phyloP scores from a whole-genome alignment of 2,888 invertebrate species.

The Drosophila leonis region DNA sequence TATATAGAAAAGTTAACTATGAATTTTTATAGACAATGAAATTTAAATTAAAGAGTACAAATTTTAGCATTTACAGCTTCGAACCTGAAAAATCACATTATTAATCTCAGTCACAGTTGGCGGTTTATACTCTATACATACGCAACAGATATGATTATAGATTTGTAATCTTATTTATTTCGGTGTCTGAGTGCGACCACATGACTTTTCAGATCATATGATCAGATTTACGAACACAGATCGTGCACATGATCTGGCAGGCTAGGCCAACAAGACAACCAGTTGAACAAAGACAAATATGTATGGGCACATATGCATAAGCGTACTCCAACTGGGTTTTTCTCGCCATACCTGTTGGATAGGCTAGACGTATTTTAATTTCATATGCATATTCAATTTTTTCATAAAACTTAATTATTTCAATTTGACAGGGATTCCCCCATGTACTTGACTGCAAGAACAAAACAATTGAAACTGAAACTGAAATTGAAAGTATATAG shows the following conservation, averaged over 20 bases:
- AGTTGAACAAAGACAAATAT: slow-evolving; percentile 28
- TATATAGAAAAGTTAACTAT: too few species aligned
- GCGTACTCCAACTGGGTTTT: slow-evolving; percentile 23
- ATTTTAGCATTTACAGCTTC: neutral
- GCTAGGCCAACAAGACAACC: slow-evolving; percentile 28
- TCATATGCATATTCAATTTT: slow-evolving; percentile 18
- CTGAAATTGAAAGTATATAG: neutral
- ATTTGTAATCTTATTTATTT: slow-evolving; percentile 19
- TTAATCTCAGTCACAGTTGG: neutral
- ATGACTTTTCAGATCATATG: slow-evolving; percentile 45
- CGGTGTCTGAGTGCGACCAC: slow-evolving; percentile 29
- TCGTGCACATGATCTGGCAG: slow-evolving; percentile 44
- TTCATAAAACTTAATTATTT: slow-evolving; percentile 8
- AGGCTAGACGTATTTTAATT: slow-evolving; percentile 1
- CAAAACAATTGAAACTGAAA: neutral
- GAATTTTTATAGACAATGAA: neutral
- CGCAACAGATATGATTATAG: slow-evolving; percentile 2
- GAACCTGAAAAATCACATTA: neutral
- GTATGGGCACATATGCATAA: slow-evolving; percentile 19
- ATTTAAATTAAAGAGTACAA: neutral
- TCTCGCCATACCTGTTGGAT: slow-evolving; percentile 22
- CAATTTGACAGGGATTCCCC: slow-evolving; percentile 37
- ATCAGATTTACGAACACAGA: slow-evolving; percentile 22
- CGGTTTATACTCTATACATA: neutral
- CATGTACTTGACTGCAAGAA: neutral